Evolutionary conservation across 2,113 vertebrate species (phyloP).

Genomic region (Melanerpes aurifrons): DNA sequence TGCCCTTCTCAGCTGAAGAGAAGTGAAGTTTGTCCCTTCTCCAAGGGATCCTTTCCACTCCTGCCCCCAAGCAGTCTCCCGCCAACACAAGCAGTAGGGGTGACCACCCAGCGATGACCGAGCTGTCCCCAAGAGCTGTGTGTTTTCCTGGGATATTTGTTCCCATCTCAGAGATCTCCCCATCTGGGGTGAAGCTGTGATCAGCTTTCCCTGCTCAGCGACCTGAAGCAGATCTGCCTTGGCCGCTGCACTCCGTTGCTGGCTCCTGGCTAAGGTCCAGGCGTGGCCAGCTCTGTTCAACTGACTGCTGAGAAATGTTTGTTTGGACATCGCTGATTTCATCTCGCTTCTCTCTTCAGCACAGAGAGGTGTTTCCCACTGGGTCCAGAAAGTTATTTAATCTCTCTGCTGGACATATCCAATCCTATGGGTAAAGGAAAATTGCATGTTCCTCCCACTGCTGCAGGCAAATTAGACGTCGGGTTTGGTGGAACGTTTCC

Average conservation of each 20-base stretch:
- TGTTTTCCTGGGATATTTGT: not conserved
- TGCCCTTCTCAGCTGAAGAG: not conserved
- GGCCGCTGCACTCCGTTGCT: not conserved
- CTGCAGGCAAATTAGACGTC: not conserved
- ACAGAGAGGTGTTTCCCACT: not conserved
- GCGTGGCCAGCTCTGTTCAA: not conserved
- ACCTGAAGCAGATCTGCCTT: not conserved
- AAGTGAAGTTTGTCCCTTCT: not conserved
- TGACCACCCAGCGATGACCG: not conserved
- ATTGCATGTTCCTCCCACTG: not conserved
- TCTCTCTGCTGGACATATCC: slow-evolving; percentile 8
- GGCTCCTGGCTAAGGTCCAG: not conserved
- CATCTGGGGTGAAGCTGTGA: not conserved
- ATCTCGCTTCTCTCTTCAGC: not conserved
- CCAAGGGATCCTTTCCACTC: not conserved
- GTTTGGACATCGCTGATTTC: slow-evolving; percentile 18
- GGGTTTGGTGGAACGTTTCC: not conserved
- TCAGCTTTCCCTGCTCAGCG: not conserved
- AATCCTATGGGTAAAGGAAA: not conserved
- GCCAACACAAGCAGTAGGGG: not conserved
- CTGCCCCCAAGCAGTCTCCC: not conserved
- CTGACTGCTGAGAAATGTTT: slow-evolving; percentile 24
- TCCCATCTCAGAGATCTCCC: not conserved
- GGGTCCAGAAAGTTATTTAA: slow-evolving; percentile 18
- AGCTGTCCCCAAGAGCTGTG: not conserved